Conservation (phyloP, 2,113 vertebrate species). For the Oriolus oriolus region DNA sequence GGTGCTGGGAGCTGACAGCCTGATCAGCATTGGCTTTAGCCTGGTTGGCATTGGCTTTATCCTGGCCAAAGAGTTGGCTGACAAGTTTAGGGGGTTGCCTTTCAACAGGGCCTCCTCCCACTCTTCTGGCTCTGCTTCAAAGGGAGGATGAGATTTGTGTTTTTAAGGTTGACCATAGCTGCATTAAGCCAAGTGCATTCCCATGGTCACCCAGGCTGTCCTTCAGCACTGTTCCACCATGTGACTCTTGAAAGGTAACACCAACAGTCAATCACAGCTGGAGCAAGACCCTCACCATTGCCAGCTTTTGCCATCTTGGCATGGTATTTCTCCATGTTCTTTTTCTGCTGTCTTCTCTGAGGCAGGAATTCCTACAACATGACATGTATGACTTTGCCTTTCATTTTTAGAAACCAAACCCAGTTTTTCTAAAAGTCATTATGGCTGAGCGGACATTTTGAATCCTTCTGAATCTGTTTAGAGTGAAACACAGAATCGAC, state of each 20-base stretch:
- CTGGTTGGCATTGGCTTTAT: neutral
- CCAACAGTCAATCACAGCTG: constrained; percentile 68
- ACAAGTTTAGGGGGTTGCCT: neutral
- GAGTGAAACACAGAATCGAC: neutral
- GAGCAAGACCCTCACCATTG: constrained; percentile 49
- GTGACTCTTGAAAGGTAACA: constrained; percentile 75
- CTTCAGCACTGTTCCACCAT: constrained; percentile 46
- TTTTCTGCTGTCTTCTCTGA: constrained; percentile 70
- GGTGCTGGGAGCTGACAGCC: neutral
- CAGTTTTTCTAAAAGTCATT: neutral
- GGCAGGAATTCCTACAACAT: constrained; percentile 57
- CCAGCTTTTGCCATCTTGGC: constrained; percentile 59
- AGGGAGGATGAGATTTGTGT: neutral
- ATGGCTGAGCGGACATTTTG: neutral
- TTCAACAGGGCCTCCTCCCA: neutral
- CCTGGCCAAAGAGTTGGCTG: neutral
- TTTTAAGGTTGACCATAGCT: constrained; percentile 47
- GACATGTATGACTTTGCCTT: neutral
- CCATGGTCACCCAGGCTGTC: constrained; percentile 51
- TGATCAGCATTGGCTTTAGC: neutral
- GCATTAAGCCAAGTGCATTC: constrained; percentile 74
- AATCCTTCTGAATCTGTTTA: neutral
- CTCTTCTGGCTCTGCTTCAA: neutral
- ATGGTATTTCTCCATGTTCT: constrained; percentile 53
- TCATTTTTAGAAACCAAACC: neutral